A percentile compares a stretch with the other conserved stretches of the same genome.
These are phyloP conservation scores for Podarcis cretensis DNA, from an alignment of 2,113 vertebrate genomes.

Conservation along the genomic window DNA sequence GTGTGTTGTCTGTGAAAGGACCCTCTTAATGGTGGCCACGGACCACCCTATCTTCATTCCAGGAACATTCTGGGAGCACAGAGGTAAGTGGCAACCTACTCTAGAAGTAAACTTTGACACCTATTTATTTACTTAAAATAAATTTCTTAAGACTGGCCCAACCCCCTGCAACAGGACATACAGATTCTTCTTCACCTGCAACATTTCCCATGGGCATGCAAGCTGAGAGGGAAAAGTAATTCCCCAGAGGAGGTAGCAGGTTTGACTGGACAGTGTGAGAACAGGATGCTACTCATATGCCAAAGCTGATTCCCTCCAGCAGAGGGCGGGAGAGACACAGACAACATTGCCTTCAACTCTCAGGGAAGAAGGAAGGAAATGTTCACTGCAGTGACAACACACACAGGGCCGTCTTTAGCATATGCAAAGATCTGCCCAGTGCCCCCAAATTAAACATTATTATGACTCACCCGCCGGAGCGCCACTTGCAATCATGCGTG, in stretches of 20 bases:
- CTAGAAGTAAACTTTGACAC: too few species aligned
- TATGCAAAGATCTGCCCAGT: too few species aligned
- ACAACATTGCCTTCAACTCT: background rate
- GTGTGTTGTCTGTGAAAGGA: background rate
- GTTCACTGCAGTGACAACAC: too few species aligned
- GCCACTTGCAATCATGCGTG: too few species aligned
- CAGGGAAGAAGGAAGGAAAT: too few species aligned
- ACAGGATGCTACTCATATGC: background rate
- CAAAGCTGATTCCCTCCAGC: background rate
- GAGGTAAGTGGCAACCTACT: too few species aligned
- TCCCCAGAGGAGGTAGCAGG: background rate
- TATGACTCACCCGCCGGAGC: too few species aligned
- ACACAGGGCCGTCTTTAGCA: too few species aligned
- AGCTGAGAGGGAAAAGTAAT: background rate
- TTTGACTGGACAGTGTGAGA: background rate
- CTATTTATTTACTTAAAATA: too few species aligned
- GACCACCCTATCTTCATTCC: background rate
- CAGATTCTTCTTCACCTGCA: too few species aligned
- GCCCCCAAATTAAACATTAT: too few species aligned
- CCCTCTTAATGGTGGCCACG: background rate
- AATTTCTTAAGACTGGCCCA: background rate
- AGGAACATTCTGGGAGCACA: background rate
- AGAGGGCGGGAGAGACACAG: background rate
- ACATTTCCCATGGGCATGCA: background rate
- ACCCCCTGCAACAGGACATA: background rate